These are phyloP conservation scores for Arnoldichthys spilopterus DNA, from an alignment of 2,797 vertebrate species.

Conservation along the genomic window DNA sequence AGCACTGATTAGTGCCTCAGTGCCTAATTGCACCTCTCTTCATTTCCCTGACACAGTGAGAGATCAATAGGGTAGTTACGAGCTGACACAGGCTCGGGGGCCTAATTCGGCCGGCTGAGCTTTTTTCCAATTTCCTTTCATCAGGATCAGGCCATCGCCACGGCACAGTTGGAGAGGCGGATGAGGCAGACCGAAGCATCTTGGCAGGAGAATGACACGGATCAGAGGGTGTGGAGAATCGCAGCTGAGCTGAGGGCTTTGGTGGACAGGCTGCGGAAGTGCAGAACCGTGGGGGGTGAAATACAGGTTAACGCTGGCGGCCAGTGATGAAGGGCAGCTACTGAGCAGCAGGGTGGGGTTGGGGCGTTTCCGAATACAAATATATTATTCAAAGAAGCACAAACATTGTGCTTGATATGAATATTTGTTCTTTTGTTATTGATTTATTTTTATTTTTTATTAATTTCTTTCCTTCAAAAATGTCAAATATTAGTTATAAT, in stretches of 20 bases:
- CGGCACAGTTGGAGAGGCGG: conserved; percentile 6
- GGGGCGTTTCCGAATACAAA: not conserved
- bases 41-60: conserved; percentile 43
- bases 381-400: not conserved
- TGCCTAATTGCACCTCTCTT: conserved; percentile 47
- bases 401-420: not conserved
- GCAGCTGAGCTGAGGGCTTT: conserved; percentile 8
- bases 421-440: not conserved
- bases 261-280: not conserved
- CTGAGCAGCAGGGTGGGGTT: not conserved
- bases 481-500: too few species aligned
- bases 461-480: too few species aligned
- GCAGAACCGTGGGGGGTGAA: not conserved
- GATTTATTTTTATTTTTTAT: not conserved
- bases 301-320: not conserved
- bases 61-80: conserved; percentile 50
- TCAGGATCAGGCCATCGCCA: conserved; percentile 3
- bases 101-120: conserved; percentile 22
- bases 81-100: conserved; percentile 26
- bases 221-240: conserved; percentile 30
- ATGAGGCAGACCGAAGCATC: conserved; percentile 28
- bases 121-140: conserved; percentile 42
- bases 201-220: conserved; percentile 24
- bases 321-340: not conserved
- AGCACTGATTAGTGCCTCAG: conserved; percentile 46